Conservation (phyloP, 2,113 vertebrate species). For the Sterrhoptilus dennistouni region DNA sequence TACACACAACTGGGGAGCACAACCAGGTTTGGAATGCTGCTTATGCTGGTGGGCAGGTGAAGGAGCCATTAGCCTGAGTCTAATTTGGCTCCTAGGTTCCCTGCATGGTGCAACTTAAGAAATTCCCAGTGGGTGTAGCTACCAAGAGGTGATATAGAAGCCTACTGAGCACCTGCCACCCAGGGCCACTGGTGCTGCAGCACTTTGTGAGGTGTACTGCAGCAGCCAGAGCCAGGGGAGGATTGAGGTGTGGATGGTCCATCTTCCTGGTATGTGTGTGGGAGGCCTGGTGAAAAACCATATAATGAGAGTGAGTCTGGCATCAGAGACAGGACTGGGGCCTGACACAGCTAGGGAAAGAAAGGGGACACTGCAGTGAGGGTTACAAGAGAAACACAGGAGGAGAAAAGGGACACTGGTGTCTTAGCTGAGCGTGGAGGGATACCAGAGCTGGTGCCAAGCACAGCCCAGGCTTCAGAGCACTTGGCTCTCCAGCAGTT, state of each 20-base stretch:
- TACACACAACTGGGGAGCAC: fast-evolving
- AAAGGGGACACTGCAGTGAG: neutral
- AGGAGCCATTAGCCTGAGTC: neutral
- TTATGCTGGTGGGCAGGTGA: neutral
- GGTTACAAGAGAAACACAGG: neutral
- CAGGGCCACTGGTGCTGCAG: neutral
- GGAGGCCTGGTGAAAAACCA: neutral
- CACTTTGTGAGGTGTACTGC: neutral
- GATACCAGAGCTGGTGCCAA: neutral
- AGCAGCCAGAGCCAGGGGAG: neutral
- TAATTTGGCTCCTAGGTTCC: neutral
- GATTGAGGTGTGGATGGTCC: too few species aligned
- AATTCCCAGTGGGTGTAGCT: neutral
- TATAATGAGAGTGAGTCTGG: neutral
- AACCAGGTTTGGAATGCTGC: neutral
- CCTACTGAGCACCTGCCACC: neutral
- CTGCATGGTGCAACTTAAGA: neutral
- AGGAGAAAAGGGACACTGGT: neutral
- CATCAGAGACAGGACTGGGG: neutral
- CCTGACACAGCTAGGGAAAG: neutral
- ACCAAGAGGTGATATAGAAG: neutral
- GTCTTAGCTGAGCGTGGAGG: neutral
- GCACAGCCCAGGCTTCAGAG: neutral
- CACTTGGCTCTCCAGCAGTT: neutral
- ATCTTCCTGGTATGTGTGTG: fast-evolving